Evolutionary conservation across 2,113 vertebrate species (phyloP).

Genomic region (Ursus arctos): DNA sequence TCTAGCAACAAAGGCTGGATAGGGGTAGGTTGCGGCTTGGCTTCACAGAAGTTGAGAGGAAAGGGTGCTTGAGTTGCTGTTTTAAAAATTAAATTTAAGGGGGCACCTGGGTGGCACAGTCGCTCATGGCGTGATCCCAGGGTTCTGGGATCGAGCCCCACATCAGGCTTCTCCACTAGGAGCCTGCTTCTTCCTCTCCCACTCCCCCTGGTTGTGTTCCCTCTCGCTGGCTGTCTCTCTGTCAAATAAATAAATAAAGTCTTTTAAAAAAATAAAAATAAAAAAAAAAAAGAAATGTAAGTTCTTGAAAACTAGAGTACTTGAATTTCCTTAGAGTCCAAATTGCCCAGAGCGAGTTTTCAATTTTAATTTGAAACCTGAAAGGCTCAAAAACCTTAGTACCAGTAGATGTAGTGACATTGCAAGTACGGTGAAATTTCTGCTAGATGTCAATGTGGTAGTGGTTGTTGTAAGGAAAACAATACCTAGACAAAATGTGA

Average conservation of each 20-base stretch:
- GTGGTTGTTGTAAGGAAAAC: neutral
- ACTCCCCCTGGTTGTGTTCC: too few species aligned
- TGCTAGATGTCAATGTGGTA: neutral
- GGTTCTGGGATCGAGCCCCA: too few species aligned
- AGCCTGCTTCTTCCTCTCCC: too few species aligned
- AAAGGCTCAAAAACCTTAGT: conserved; percentile 30
- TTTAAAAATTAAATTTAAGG: neutral
- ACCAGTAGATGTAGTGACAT: neutral
- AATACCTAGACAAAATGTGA: neutral
- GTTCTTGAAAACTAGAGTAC: neutral
- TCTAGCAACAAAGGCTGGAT: conserved; percentile 11
- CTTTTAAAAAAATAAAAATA: too few species aligned
- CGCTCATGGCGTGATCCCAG: too few species aligned
- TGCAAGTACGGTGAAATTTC: conserved; percentile 21
- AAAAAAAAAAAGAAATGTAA: neutral
- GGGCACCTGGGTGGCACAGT: too few species aligned
- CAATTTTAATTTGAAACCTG: conserved; percentile 54
- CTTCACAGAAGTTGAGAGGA: neutral
- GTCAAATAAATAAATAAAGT: too few species aligned
- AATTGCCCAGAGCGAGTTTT: neutral
- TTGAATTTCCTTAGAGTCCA: neutral
- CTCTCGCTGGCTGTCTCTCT: too few species aligned
- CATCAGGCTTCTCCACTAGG: too few species aligned
- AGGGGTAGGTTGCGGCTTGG: conserved; percentile 1
- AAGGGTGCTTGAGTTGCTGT: neutral